phyloP scores from a whole-genome alignment of 2,888 invertebrate species.

The Actias luna region DNA sequence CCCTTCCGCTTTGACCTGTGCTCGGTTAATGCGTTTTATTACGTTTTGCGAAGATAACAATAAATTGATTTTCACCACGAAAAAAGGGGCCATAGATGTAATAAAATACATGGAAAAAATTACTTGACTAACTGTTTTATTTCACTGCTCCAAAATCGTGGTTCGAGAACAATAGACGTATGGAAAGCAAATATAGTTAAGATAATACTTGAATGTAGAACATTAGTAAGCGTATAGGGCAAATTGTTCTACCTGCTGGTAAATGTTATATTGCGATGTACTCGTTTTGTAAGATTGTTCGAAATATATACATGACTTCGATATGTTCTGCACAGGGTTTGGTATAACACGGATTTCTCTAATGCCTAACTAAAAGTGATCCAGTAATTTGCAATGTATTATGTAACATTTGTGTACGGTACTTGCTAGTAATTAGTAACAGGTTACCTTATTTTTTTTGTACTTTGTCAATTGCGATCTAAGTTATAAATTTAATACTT shows the following conservation, averaged over 20 bases:
- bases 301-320: conserved; percentile 1
- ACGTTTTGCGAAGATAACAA: too few relatives aligned
- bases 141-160: conserved; percentile 35
- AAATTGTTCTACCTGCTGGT: conserved; percentile 7
- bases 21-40: too few relatives aligned
- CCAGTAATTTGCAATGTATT: not conserved
- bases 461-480: too few relatives aligned
- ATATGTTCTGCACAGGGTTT: not conserved
- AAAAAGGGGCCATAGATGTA: too few relatives aligned
- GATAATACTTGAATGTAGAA: conserved; percentile 24
- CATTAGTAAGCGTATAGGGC: conserved; percentile 19
- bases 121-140: not conserved
- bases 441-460: too few relatives aligned
- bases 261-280: conserved; percentile 8
- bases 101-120: too few relatives aligned
- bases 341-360: not conserved
- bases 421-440: too few relatives aligned
- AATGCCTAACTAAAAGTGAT: not conserved
- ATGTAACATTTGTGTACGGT: not conserved
- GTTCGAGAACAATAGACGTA: conserved; percentile 51
- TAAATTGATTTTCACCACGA: too few relatives aligned
- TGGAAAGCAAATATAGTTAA: conserved; percentile 36
- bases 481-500: too few relatives aligned
- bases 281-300: not conserved
- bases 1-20: too few relatives aligned